Evolutionary conservation across 2,888 invertebrate species (phyloP), one percentile per base, ranked within the genome.

Genomic region (Drosophila prolongata): DNA sequence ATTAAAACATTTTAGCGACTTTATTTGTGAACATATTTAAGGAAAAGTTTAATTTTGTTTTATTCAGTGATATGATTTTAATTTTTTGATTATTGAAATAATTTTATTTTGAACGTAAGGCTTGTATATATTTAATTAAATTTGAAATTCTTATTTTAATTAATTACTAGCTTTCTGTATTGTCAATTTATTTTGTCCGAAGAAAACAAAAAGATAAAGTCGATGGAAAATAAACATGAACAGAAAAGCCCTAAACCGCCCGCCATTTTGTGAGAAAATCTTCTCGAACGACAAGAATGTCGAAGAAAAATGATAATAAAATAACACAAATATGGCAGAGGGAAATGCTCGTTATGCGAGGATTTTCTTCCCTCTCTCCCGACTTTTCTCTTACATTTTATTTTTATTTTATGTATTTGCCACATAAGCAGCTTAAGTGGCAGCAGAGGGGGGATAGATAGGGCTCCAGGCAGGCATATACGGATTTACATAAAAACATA

Each of bases 271-370:
- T 6, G 34, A 10, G 10, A 10, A 34, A 49, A 27, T 14, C 56
- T 8, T 8, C 1, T 1, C 16, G 1, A 58, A 40, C 38, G 55
- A 40, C 27, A 30, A 40, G 44, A 65, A 24, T 67, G 50, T 65
- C 67, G 64, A 79, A 77, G 73, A 85, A 88, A 89, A 88, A 89
- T 85, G 80, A 84, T 86, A 90, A 83, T 90, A 90, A 90, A 89
- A 89, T 89, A 89, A 90, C 90, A 78, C 90, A 89, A 89, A 89
- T 90, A 90, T 89, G 90, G 89, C 80, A 79, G 87, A 89, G 78
- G 82, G 87, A 89, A 83, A 89, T 77, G 85, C 86, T 85, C 85
- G 89, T 86, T 88, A 82, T 83, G 78, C 58, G 71, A 78, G 83
- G 88, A 83, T 88, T 85, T 87, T 16, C 34, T 9, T 16, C 46